Evolutionary conservation across 2,797 vertebrate genomes (phyloP), one percentile per base, ranked within the genome.

Genomic region (Anniella stebbinsi): DNA sequence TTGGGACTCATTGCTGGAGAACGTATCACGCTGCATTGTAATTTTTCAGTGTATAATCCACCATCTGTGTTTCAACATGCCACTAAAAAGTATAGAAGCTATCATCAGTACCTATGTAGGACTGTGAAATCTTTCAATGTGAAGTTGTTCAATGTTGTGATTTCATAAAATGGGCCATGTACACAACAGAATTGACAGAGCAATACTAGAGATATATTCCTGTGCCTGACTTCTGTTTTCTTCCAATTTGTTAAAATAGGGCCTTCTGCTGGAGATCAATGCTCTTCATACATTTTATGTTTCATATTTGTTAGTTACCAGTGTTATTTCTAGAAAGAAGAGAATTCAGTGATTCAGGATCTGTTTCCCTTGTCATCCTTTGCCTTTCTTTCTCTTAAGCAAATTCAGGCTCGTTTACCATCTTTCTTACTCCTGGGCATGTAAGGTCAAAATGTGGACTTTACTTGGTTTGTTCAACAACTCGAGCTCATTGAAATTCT

Each of bases 91-190:
- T 87, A 90, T 0, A 94, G 77, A 84, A 92, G 41, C 30, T 82
- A n/a, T 70, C 90, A 66, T 77, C 88, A 92, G 78, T 93, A 90
- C 57, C 48, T 84, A 73, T n/a, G 87, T 89, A 93, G 17, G 7
- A 81, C 89, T 87, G 73, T 18, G 78, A 63, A 82, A 25, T 21
- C 23, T 63, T 63, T 63, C 60, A 21, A 4, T 91, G 85, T 84
- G 88, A 36, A 86, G 90, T 90, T 90, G 10, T 87, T 33, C 91
- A 80, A 38, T 17, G 4, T 48, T 73, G 70, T 84, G 6, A n/a
- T 84, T 95, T 28, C 33, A 77, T 87, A 89, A 94, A 91, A 87
- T 0, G 80, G 78, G 93, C 73, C 36, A 89, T 28, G 33, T 73
- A 21, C 10, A 33, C 60, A 91, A 45, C 28, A 69, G 67, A 87